phyloP scores from a whole-genome alignment of 2,888 invertebrate species.

The Gortyna flavago region DNA sequence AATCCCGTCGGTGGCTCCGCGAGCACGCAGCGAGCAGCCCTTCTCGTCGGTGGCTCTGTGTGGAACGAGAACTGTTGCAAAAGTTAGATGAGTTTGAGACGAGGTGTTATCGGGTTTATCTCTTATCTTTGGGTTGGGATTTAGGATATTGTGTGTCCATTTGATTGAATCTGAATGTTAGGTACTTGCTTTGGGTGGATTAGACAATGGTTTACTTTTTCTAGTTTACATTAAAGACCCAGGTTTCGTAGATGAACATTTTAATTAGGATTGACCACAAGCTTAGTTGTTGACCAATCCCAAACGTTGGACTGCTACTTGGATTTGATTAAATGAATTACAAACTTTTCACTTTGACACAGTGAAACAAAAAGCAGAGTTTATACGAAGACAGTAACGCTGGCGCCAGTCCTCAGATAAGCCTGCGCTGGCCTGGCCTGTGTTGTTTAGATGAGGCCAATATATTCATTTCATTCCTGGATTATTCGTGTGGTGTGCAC shows the following conservation, averaged over 20 bases:
- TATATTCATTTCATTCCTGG: too few species aligned
- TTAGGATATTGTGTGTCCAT: neutral
- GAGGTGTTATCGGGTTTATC: conserved; percentile 7
- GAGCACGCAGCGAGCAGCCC: conserved; percentile 40
- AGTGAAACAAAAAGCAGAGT: too few species aligned
- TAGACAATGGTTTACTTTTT: too few species aligned
- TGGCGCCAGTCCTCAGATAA: too few species aligned
- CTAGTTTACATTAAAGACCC: neutral
- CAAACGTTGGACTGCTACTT: neutral
- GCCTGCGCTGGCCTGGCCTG: too few species aligned
- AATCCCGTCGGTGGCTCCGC: conserved; percentile 47
- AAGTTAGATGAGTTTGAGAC: conserved; percentile 50
- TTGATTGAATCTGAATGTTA: neutral
- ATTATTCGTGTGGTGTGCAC: too few species aligned
- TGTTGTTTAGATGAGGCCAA: too few species aligned
- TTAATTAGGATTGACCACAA: neutral
- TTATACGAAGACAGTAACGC: too few species aligned
- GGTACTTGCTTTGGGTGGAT: too few species aligned
- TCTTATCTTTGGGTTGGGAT: conserved; percentile 26
- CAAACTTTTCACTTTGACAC: neutral
- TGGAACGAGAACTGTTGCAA: conserved; percentile 14
- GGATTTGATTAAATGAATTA: neutral
- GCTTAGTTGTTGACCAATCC: neutral
- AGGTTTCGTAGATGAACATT: neutral
- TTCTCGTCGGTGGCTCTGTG: conserved; percentile 15